phyloP scores from a whole-genome alignment of 2,888 invertebrate genomes.

The Tenthredo distinguenda region DNA sequence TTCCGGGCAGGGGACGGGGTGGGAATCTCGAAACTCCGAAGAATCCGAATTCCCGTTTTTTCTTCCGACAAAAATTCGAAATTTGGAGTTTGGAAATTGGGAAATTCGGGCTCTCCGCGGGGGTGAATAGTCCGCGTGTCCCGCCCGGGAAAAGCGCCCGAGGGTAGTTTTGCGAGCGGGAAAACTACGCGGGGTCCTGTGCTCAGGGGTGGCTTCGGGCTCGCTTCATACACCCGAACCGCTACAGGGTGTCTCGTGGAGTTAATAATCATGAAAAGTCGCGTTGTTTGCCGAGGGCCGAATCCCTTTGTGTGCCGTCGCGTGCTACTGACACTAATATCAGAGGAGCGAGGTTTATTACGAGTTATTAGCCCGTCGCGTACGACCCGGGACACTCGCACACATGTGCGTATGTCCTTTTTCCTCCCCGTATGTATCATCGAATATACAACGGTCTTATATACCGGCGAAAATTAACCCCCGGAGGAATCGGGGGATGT shows the following conservation, averaged over 20 bases:
- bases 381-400: neutral
- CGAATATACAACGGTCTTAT: neutral
- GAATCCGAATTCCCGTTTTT: no score
- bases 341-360: conserved; percentile 77
- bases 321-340: conserved; percentile 78
- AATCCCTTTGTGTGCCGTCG: conserved; percentile 75
- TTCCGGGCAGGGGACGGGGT: neutral
- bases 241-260: conserved; percentile 70
- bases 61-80: no score
- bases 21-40: no score
- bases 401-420: neutral
- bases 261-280: conserved; percentile 79
- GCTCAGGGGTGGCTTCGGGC: neutral
- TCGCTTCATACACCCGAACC: neutral
- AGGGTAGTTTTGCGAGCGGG: neutral
- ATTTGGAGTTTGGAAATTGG: no score
- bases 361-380: conserved; percentile 73
- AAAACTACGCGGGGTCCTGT: neutral
- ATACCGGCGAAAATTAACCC: neutral
- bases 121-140: neutral
- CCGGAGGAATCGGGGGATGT: no score
- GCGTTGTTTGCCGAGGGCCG: conserved; percentile 77
- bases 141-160: conserved; percentile 15
- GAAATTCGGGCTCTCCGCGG: no score
- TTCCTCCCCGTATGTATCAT: neutral